phyloP scores from a whole-genome alignment of 2,888 invertebrate genomes.

The Drosophila formosana region DNA sequence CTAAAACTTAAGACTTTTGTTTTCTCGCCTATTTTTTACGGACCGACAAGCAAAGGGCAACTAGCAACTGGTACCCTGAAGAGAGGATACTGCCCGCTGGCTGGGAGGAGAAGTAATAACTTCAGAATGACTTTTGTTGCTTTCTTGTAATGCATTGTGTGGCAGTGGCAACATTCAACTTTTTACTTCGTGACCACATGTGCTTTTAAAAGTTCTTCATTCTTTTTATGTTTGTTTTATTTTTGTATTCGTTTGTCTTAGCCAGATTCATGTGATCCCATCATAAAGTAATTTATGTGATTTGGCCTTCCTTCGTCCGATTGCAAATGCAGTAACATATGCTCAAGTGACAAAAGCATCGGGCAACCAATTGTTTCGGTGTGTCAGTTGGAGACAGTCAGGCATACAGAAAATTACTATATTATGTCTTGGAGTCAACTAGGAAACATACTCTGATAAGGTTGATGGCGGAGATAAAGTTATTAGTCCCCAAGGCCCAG shows the following conservation, averaged over 20 bases:
- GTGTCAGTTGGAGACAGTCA: constrained; percentile 46
- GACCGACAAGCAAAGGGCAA: constrained; percentile 64
- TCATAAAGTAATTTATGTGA: constrained; percentile 81
- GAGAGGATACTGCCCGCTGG: constrained; percentile 33
- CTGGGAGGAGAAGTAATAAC: constrained; percentile 64
- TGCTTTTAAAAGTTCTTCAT: constrained; percentile 62
- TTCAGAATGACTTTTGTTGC: constrained; percentile 79
- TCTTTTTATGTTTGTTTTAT: constrained; percentile 6
- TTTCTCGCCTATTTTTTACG: constrained; percentile 73
- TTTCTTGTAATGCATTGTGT: constrained; percentile 68
- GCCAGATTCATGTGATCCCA: constrained; percentile 70
- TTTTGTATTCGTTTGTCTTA: constrained; percentile 5
- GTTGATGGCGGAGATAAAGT: constrained; percentile 54
- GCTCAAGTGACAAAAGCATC: constrained; percentile 36
- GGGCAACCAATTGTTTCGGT: constrained; percentile 61
- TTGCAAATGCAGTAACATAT: constrained; percentile 76
- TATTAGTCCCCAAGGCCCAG: constrained; percentile 64
- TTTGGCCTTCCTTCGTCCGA: constrained; percentile 53
- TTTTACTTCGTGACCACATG: constrained; percentile 72
- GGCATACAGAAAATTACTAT: constrained; percentile 68
- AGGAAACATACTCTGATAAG: constrained; percentile 39
- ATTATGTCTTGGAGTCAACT: constrained; percentile 59
- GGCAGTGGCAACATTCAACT: constrained; percentile 39
- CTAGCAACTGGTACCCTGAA: constrained; percentile 49
- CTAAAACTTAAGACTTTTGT: constrained; percentile 72